Evolutionary conservation across 2,888 invertebrate species (phyloP).

Genomic region (Aromia moschata): DNA sequence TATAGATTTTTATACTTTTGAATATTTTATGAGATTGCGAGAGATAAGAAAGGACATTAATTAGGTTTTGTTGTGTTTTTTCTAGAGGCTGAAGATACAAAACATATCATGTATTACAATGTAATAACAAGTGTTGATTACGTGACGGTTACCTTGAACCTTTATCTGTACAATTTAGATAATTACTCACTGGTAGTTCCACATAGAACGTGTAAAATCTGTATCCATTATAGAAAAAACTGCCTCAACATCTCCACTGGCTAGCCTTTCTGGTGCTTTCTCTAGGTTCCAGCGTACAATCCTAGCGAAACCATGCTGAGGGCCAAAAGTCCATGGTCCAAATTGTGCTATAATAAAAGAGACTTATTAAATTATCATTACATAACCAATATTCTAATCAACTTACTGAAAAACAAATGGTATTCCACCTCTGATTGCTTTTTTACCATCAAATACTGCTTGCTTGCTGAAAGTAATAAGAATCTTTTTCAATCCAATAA

Average conservation of each 20-base stretch:
- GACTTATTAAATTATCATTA: conserved; percentile 11
- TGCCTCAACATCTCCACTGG: conserved; percentile 91
- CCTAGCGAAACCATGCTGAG: conserved; percentile 96
- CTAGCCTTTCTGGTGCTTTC: conserved; percentile 86
- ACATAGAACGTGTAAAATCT: conserved; percentile 91
- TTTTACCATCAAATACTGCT: conserved; percentile 95
- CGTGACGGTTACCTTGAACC: too few species aligned
- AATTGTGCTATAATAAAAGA: conserved; percentile 80
- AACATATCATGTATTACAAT: too few species aligned
- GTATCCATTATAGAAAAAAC: conserved; percentile 92
- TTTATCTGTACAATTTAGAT: not conserved
- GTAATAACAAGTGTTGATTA: too few species aligned
- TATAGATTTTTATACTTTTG: not conserved
- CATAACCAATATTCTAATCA: conserved; percentile 11
- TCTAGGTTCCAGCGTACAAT: conserved; percentile 92
- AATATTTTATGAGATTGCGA: not conserved
- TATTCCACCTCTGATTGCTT: conserved; percentile 95
- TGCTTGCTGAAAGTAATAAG: conserved; percentile 80
- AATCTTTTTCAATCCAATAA: too few species aligned
- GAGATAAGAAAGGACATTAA: too few species aligned
- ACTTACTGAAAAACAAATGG: conserved; percentile 98
- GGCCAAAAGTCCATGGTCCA: conserved; percentile 94
- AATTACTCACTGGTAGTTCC: conserved; percentile 85
- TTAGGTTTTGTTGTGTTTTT: too few species aligned
- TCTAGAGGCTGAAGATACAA: too few species aligned